Conservation (phyloP, 2,113 vertebrate species). For the Xiphophorus maculatus region DNA sequence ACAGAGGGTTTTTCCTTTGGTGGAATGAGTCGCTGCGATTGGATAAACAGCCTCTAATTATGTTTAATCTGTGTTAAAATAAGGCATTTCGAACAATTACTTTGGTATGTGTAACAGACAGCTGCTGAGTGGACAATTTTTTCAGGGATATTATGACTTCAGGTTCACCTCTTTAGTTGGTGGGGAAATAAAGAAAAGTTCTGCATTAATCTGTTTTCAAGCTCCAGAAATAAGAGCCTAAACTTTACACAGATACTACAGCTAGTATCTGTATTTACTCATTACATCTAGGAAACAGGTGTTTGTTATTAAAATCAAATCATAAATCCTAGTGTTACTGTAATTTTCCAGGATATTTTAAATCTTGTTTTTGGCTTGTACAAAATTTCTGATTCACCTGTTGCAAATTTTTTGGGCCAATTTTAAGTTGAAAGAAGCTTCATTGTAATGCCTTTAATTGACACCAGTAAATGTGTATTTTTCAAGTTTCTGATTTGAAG, state of each 20-base stretch:
- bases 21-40: slow-evolving; percentile 74
- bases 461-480: too few relatives aligned
- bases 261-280: slow-evolving; percentile 19
- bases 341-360: not conserved
- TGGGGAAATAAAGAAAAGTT: slow-evolving; percentile 44
- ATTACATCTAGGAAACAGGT: not conserved
- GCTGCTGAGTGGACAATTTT: slow-evolving; percentile 69
- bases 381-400: not conserved
- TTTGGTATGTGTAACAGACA: slow-evolving; percentile 76
- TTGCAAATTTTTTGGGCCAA: not conserved
- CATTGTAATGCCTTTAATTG: too few relatives aligned
- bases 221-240: slow-evolving; percentile 22
- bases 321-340: not conserved
- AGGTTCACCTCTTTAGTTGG: slow-evolving; percentile 59
- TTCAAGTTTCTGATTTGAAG: too few relatives aligned
- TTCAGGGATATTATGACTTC: slow-evolving; percentile 51
- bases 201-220: slow-evolving; percentile 1
- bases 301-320: not conserved
- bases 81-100: slow-evolving; percentile 77
- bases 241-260: slow-evolving; percentile 11
- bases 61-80: slow-evolving; percentile 78
- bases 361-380: not conserved
- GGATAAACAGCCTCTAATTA: slow-evolving; percentile 77
- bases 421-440: not conserved
- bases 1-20: slow-evolving; percentile 60